These are phyloP conservation scores for Cyprinodon variegatus DNA, from an alignment of 2,113 vertebrate genomes.

Conservation along the genomic window DNA sequence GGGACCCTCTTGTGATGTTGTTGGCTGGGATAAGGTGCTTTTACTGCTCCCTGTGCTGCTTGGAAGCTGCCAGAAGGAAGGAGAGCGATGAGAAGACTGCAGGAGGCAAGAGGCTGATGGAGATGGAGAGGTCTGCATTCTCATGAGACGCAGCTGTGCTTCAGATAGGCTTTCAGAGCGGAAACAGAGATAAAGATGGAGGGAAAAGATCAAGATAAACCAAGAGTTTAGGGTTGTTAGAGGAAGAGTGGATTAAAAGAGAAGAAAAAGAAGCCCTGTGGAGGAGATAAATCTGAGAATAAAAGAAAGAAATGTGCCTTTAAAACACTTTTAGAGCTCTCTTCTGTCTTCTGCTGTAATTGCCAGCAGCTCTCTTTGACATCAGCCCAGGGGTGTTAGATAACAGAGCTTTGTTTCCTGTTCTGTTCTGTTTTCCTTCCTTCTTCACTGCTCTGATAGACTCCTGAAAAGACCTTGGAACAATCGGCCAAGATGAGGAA, in stretches of 20 bases:
- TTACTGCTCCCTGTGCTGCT: background rate
- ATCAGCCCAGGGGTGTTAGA: conserved; percentile 69
- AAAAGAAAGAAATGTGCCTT: conserved; percentile 33
- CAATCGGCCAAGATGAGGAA: background rate
- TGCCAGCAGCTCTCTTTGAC: conserved; percentile 71
- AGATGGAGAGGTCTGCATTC: conserved; percentile 55
- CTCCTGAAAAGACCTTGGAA: conserved; percentile 26
- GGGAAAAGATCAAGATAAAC: conserved; percentile 41
- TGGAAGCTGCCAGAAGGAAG: conserved; percentile 29
- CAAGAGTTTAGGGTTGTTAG: conserved; percentile 39
- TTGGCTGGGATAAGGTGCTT: background rate
- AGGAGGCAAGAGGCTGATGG: conserved; percentile 38
- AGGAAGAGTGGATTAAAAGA: conserved; percentile 59
- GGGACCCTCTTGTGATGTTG: background rate
- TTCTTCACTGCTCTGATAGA: conserved; percentile 23
- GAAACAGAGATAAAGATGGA: conserved; percentile 45
- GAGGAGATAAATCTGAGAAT: conserved; percentile 48
- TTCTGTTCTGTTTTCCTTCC: conserved; percentile 23
- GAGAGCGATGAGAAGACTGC: conserved; percentile 2
- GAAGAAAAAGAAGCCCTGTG: conserved; percentile 36
- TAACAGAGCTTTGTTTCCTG: conserved; percentile 64
- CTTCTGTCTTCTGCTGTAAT: conserved; percentile 65
- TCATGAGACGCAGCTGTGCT: conserved; percentile 38
- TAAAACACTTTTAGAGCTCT: conserved; percentile 56
- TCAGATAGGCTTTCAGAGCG: conserved; percentile 48